These are phyloP conservation scores for Diceros bicornis DNA, from an alignment of 2,797 vertebrate species.

Conservation along the genomic window DNA sequence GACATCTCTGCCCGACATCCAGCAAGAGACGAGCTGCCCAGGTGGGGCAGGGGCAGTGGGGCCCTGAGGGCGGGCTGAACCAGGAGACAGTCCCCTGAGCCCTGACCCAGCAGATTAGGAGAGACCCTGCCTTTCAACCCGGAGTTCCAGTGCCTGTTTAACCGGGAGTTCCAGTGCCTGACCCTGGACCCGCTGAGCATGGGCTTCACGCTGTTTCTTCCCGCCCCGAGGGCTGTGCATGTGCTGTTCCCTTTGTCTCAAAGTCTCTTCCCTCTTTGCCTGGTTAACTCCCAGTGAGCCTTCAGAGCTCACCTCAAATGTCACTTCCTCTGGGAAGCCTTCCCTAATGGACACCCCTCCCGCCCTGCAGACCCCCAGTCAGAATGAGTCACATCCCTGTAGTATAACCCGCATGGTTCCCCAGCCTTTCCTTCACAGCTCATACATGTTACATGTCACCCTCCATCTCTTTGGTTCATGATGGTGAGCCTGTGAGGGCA, in stretches of 20 bases:
- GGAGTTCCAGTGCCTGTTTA: fast-evolving
- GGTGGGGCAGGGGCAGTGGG: background rate
- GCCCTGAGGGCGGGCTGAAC: background rate
- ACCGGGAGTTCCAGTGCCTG: fast-evolving
- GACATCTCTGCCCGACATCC: background rate
- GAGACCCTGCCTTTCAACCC: background rate
- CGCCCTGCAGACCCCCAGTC: fast-evolving
- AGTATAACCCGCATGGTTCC: fast-evolving
- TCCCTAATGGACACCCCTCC: background rate
- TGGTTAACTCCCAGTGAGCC: background rate
- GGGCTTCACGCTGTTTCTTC: background rate
- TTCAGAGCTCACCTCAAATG: background rate
- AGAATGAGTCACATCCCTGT: background rate
- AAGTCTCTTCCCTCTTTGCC: background rate
- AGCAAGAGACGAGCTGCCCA: background rate
- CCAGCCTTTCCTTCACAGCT: background rate
- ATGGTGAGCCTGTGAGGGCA: background rate
- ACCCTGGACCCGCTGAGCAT: too few species aligned
- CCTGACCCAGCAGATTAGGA: background rate
- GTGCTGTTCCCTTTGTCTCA: background rate
- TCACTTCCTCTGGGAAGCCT: background rate
- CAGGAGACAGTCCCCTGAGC: background rate
- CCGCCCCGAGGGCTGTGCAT: fast-evolving
- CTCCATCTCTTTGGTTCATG: fast-evolving
- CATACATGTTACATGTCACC: background rate